Evolutionary conservation across 2,113 vertebrate species (phyloP).

Genomic region (Tetrao urogallus): DNA sequence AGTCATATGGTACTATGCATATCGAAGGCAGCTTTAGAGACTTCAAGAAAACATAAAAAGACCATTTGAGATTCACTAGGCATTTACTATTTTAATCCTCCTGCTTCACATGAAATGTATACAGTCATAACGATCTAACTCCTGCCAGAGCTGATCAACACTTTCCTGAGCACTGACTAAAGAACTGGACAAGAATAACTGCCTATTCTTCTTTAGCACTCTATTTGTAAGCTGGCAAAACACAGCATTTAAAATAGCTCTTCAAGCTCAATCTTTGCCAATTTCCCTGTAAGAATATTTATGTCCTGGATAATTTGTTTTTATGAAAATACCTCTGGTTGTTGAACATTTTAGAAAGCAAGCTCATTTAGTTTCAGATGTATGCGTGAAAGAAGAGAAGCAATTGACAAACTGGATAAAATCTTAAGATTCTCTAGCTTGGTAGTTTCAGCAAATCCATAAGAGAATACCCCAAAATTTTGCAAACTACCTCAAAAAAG

Average conservation of each 20-base stretch:
- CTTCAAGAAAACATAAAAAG: not conserved
- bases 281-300: not conserved
- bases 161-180: constrained; percentile 35
- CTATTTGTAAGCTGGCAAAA: constrained; percentile 19
- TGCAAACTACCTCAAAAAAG: not conserved
- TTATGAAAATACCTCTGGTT: not conserved
- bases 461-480: not conserved
- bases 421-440: not conserved
- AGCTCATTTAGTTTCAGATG: not conserved
- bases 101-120: not conserved
- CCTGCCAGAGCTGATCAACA: constrained; percentile 56
- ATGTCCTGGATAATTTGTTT: not conserved
- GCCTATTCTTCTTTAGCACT: not conserved
- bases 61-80: not conserved
- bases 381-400: not conserved
- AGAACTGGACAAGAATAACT: constrained; percentile 50
- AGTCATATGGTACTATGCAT: not conserved
- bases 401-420: not conserved
- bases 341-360: not conserved
- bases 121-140: constrained; percentile 1
- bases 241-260: constrained; percentile 18
- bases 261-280: not conserved
- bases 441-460: not conserved
- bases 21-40: not conserved
- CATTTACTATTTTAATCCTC: constrained; percentile 40